These are phyloP conservation scores for Agriopis leucophaearia DNA, from an alignment of 2,888 invertebrate genomes.

Conservation along the genomic window DNA sequence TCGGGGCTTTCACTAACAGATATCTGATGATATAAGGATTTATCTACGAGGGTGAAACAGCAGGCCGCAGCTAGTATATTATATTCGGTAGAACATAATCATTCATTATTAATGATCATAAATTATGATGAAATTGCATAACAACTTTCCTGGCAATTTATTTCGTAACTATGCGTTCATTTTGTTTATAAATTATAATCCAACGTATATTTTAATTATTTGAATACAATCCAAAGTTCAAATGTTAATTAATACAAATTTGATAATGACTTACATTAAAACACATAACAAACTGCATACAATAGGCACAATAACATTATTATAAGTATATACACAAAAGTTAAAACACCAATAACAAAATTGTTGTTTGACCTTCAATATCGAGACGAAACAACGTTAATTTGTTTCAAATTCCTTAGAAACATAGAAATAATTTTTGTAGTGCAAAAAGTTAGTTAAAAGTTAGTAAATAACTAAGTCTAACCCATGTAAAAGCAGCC, in stretches of 20 bases:
- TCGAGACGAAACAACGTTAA: conserved; percentile 9
- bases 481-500: background rate
- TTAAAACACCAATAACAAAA: conserved; percentile 8
- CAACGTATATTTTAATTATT: conserved; percentile 9
- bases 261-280: conserved; percentile 18
- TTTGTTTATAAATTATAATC: background rate
- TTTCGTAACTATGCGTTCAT: background rate
- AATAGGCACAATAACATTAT: conserved; percentile 8
- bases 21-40: too few species aligned
- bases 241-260: conserved; percentile 32
- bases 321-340: conserved; percentile 1
- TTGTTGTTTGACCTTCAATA: conserved; percentile 17
- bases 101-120: too few species aligned
- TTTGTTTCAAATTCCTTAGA: conserved; percentile 1
- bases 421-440: background rate
- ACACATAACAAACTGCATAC: conserved; percentile 19
- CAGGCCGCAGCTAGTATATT: too few species aligned
- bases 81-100: too few species aligned
- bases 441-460: background rate
- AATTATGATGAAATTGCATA: too few species aligned
- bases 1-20: too few species aligned
- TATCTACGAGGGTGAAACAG: too few species aligned
- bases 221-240: conserved; percentile 23
- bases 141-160: background rate
- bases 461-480: background rate